phyloP scores from a whole-genome alignment of 2,113 vertebrate species.

The Corythoichthys intestinalis region DNA sequence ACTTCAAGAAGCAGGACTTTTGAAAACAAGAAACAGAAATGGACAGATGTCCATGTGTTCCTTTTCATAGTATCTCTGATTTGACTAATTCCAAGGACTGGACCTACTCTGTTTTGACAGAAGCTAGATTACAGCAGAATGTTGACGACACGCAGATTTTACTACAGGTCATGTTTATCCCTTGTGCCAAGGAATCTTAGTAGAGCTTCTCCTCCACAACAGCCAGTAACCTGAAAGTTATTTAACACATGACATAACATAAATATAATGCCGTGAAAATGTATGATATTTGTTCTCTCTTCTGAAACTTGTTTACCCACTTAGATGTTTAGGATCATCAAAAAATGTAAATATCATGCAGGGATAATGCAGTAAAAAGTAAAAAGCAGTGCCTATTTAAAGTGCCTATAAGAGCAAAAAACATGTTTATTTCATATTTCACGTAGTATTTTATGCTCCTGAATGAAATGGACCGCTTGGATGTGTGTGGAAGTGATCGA shows the following conservation, averaged over 20 bases:
- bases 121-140: conserved; percentile 32
- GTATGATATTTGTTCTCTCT: no score
- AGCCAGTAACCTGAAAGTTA: conserved; percentile 5
- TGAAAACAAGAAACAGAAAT: background rate
- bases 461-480: no score
- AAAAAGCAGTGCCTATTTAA: no score
- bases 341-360: no score
- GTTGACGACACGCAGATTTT: conserved; percentile 31
- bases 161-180: conserved; percentile 33
- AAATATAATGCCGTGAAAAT: background rate
- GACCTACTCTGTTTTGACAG: conserved; percentile 27
- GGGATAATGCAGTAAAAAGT: no score
- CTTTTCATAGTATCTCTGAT: conserved; percentile 5
- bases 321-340: no score
- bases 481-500: no score
- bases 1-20: background rate
- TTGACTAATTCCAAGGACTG: conserved; percentile 9
- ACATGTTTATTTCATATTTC: no score
- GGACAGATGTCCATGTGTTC: background rate
- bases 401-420: no score
- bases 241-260: background rate
- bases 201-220: conserved; percentile 1
- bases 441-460: no score
- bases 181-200: conserved; percentile 9
- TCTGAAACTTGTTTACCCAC: no score